Base-by-base conservation (phyloP, 1,140 invertebrate species). In the Arctopsyche grandis region DNA sequence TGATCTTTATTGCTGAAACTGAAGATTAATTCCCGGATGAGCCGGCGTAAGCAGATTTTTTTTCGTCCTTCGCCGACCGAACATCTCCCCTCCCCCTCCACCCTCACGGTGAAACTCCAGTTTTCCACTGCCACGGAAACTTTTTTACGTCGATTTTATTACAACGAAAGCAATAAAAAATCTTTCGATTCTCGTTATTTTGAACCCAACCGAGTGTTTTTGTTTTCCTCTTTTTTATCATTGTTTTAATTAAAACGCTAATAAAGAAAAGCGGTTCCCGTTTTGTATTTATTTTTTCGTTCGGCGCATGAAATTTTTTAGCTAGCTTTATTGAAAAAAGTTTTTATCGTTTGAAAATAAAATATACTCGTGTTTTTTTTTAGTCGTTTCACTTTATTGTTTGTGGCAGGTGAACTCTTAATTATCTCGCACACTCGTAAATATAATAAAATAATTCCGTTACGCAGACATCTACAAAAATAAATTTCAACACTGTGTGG, bases 1-100 rank as follows among this genome's bases (percentile, higher is more conserved):
- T 75, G 80, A 60, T 77, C 77, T 75, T 78, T 81, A 81, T 81
- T 81, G 71, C 80, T 38, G 12, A 74, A 75, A 48, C 75, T 71
- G 69, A 71, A 73, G 66, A 81, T 75, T 81, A 81, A 81, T 81
- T 78, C 80, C 60, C 46, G 73, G 73, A 75, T 58, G 73, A 56
- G 73, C 73, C 73, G 44, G 12, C 73, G 73, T 60, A 56, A 75
- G 73, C 73, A 56, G 73, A 75, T 60, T 75, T 66, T 66, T 75
- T 66, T 66, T 26, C 63, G 24, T 22, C 21, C 16, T 16, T 22
- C 1, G n/a, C 21, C 22, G 26, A 66, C 22, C 1, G 63, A 14
- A 14, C 60, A 21, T 22, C 21, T 1, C 44, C 21, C 44, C 46
- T 14, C 43, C 77, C 69, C 22, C 29, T 12, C 10, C 26, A 3